Evolutionary conservation across 30 jellyfish, hydroid and myxozoan genomes (phyloP).

Genomic region (Sanderia malayensis): DNA sequence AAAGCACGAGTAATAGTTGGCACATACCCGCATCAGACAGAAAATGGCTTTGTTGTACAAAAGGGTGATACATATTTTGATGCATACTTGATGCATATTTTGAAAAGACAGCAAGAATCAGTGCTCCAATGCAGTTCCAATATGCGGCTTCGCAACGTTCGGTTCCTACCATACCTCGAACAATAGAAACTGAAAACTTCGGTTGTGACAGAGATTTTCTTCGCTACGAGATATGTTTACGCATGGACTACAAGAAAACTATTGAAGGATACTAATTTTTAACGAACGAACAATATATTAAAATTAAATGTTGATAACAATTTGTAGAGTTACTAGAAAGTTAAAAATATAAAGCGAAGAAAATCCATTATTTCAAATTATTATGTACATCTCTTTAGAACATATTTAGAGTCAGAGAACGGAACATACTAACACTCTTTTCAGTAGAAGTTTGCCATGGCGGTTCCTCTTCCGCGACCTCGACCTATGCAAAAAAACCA

Average conservation of each 20-base stretch:
- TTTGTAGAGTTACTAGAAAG: neutral
- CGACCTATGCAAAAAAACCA: too few relatives aligned
- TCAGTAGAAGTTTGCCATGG: constrained; percentile 17
- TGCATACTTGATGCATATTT: too few relatives aligned
- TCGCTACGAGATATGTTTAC: too few relatives aligned
- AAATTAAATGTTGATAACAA: neutral
- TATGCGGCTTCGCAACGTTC: too few relatives aligned
- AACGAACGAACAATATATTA: too few relatives aligned
- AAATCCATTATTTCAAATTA: too few relatives aligned
- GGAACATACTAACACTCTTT: neutral
- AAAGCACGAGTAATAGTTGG: constrained; percentile 45
- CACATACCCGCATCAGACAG: constrained; percentile 63
- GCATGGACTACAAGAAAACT: neutral
- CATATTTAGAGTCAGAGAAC: neutral
- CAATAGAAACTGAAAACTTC: too few relatives aligned
- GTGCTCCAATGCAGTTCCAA: too few relatives aligned
- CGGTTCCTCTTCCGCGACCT: constrained; percentile 57
- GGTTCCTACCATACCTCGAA: too few relatives aligned
- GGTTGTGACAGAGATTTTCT: too few relatives aligned
- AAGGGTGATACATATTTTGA: neutral
- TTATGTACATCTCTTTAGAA: neutral
- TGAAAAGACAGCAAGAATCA: too few relatives aligned
- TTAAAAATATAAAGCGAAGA: neutral
- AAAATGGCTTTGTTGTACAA: constrained; percentile 58
- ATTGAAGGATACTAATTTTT: neutral